A percentile compares a stretch with the other conserved stretches of the same genome.
These are phyloP conservation scores for Centropristis striata DNA, from an alignment of 2,113 vertebrate genomes.

Conservation along the genomic window DNA sequence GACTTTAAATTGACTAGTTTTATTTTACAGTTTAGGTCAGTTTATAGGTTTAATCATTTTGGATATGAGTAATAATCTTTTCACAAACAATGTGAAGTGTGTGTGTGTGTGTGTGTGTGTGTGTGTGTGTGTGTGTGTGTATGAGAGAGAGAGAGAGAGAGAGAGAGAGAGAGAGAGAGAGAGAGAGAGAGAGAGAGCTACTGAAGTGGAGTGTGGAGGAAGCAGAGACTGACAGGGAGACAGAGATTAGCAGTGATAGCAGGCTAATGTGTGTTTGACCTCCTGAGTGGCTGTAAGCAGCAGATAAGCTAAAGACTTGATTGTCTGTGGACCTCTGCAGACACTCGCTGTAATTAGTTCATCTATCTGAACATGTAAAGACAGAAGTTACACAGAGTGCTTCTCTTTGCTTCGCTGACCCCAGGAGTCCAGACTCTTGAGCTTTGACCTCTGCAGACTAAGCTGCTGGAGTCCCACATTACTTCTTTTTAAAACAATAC, in stretches of 20 bases:
- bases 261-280: conserved; percentile 74
- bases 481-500: not conserved
- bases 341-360: conserved; percentile 70
- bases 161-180: no score
- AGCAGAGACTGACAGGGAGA: conserved; percentile 57
- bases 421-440: conserved; percentile 53
- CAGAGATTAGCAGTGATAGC: conserved; percentile 64
- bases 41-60: not conserved
- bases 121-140: not conserved
- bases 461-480: conserved; percentile 30
- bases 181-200: not conserved
- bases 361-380: conserved; percentile 71
- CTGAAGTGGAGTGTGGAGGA: conserved; percentile 34
- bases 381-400: conserved; percentile 54
- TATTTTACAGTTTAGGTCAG: not conserved
- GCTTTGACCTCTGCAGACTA: conserved; percentile 42
- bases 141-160: not conserved
- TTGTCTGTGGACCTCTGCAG: conserved; percentile 61
- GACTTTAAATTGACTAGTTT: not conserved
- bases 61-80: not conserved
- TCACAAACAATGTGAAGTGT: no score
- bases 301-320: conserved; percentile 77
- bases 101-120: no score
- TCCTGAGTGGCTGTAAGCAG: conserved; percentile 72
- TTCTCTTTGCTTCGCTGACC: conserved; percentile 45